Evolutionary conservation across 2,888 invertebrate species (phyloP).

Genomic region (Tiphia femorata): DNA sequence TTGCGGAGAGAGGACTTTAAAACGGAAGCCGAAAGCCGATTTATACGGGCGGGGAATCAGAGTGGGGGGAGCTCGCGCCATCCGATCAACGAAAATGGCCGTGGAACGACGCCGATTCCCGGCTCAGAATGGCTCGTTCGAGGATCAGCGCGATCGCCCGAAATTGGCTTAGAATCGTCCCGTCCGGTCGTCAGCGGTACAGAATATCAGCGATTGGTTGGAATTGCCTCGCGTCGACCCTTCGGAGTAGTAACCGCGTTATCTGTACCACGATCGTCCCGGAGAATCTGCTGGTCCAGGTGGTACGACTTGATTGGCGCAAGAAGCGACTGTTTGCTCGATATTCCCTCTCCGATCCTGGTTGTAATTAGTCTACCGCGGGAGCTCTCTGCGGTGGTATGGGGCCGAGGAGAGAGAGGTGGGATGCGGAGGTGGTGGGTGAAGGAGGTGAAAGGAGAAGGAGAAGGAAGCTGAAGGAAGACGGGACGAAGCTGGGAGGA

Average conservation of each 20-base stretch:
- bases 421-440: background rate
- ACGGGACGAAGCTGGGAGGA: background rate
- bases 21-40: too few relatives aligned
- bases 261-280: constrained; percentile 21
- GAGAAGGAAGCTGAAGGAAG: background rate
- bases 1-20: too few relatives aligned
- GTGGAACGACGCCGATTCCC: constrained; percentile 18
- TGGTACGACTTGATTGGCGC: constrained; percentile 23
- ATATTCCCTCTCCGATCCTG: constrained; percentile 15
- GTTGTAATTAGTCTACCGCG: constrained; percentile 41
- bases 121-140: constrained; percentile 20
- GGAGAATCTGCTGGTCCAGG: constrained; percentile 19
- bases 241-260: constrained; percentile 21
- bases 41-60: too few relatives aligned
- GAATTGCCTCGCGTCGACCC: constrained; percentile 3
- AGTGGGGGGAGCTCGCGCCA: too few relatives aligned
- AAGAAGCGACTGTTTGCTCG: constrained; percentile 29
- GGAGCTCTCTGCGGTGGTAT: constrained; percentile 4
- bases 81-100: constrained; percentile 32
- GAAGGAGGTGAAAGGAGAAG: background rate
- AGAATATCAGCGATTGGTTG: constrained; percentile 6
- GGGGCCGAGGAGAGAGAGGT: background rate
- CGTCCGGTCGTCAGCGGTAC: constrained; percentile 21
- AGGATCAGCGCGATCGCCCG: constrained; percentile 24
- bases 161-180: constrained; percentile 34